phyloP scores from a whole-genome alignment of 1,140 invertebrate species.

The Limonius californicus region DNA sequence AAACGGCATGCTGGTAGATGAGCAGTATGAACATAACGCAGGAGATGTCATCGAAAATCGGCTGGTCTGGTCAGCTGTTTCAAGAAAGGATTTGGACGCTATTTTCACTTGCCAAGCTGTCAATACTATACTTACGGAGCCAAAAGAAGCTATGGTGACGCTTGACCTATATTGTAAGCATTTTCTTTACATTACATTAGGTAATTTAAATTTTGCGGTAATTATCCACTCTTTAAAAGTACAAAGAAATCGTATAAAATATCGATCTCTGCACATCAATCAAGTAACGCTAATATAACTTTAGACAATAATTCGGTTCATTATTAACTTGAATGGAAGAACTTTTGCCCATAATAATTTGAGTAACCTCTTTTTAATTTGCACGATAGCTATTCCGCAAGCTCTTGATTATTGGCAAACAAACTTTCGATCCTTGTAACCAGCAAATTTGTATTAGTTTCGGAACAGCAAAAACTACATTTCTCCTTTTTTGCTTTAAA shows the following conservation, averaged over 20 bases:
- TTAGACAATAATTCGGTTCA: too few species aligned
- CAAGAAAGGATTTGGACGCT: slow-evolving; percentile 73
- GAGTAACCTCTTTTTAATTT: neutral
- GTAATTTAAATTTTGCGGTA: neutral
- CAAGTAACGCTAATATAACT: too few species aligned
- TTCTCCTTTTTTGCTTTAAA: neutral
- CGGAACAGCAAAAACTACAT: neutral
- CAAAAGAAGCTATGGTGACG: slow-evolving; percentile 68
- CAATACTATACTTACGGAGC: slow-evolving; percentile 75
- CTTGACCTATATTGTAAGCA: slow-evolving; percentile 81
- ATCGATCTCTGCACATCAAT: neutral
- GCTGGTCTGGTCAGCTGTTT: slow-evolving; percentile 67
- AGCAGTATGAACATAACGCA: slow-evolving; percentile 74
- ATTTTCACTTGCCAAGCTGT: slow-evolving; percentile 80
- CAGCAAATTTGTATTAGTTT: too few species aligned
- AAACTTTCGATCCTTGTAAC: too few species aligned
- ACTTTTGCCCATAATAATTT: neutral
- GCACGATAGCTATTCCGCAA: too few species aligned
- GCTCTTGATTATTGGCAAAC: too few species aligned
- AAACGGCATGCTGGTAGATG: slow-evolving; percentile 71
- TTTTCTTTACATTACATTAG: slow-evolving; percentile 18
- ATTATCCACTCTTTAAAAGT: neutral
- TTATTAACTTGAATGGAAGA: too few species aligned
- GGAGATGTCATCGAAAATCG: slow-evolving; percentile 83
- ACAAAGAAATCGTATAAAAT: neutral